These are phyloP conservation scores for Megalops atlanticus DNA, from an alignment of 2,113 vertebrate species.

Conservation along the genomic window DNA sequence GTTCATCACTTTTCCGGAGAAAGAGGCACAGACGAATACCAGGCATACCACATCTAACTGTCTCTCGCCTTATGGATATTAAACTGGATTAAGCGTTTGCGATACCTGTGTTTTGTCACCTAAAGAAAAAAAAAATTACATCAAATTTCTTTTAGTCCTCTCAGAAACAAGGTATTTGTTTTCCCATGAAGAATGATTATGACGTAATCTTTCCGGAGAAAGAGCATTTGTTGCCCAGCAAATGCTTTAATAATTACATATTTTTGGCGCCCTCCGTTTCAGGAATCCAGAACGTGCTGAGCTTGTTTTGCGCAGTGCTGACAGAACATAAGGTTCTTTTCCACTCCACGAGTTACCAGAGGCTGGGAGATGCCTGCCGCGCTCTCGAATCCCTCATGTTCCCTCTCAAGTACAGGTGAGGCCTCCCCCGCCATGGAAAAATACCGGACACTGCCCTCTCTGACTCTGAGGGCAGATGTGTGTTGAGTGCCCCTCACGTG, in stretches of 20 bases:
- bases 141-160: neutral
- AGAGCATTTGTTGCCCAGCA: constrained; percentile 29
- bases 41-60: no score
- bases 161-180: neutral
- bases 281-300: constrained; percentile 97
- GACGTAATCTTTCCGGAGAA: neutral
- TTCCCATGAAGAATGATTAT: constrained; percentile 4
- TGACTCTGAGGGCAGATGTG: neutral
- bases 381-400: constrained; percentile 95
- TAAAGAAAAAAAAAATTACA: neutral
- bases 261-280: constrained; percentile 54
- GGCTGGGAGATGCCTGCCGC: constrained; percentile 90
- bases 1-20: no score
- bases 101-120: neutral
- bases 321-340: constrained; percentile 98
- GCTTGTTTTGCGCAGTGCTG: constrained; percentile 92
- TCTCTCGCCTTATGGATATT: no score
- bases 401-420: constrained; percentile 90
- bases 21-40: no score
- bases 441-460: neutral
- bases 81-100: no score
- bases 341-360: constrained; percentile 95
- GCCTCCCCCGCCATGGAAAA: neutral
- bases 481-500: neutral
- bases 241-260: constrained; percentile 39